Conservation (phyloP, 2,888 invertebrate species). For the Notodonta dromedarius region DNA sequence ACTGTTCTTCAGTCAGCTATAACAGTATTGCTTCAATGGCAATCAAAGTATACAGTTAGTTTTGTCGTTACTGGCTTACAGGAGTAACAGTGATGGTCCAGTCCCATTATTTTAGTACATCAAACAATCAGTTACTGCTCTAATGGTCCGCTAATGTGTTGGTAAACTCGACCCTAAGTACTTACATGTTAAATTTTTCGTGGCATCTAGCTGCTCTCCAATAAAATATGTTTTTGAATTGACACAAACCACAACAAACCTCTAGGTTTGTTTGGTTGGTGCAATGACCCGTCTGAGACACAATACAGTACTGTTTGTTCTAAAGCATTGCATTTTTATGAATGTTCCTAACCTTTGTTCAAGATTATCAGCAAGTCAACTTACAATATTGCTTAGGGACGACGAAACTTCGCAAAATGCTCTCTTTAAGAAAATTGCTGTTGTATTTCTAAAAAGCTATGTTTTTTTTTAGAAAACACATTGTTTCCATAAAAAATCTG, state of each 20-base stretch:
- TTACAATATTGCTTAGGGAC: slow-evolving; percentile 9
- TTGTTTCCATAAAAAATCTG: neutral
- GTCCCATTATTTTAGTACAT: too few relatives aligned
- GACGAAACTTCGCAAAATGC: neutral
- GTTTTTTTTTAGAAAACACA: neutral
- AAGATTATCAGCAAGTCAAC: slow-evolving; percentile 5
- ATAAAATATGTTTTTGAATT: neutral
- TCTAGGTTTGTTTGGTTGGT: slow-evolving; percentile 3
- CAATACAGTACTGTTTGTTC: neutral
- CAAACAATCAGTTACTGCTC: too few relatives aligned
- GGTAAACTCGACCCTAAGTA: too few relatives aligned
- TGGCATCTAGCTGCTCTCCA: neutral
- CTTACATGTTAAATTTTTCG: too few relatives aligned
- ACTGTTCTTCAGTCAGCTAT: too few relatives aligned
- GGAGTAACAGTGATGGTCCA: too few relatives aligned
- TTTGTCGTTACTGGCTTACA: too few relatives aligned
- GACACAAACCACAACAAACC: neutral
- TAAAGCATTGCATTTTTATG: slow-evolving; percentile 10
- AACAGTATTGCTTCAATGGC: too few relatives aligned
- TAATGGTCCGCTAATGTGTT: too few relatives aligned
- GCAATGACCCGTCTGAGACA: slow-evolving; percentile 7
- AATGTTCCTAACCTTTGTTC: slow-evolving; percentile 1
- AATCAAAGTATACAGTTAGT: too few relatives aligned
- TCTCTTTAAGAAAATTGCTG: neutral
- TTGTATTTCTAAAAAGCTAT: neutral